phyloP scores from a whole-genome alignment of 2,113 vertebrate genomes.

The Podocnemis expansa region DNA sequence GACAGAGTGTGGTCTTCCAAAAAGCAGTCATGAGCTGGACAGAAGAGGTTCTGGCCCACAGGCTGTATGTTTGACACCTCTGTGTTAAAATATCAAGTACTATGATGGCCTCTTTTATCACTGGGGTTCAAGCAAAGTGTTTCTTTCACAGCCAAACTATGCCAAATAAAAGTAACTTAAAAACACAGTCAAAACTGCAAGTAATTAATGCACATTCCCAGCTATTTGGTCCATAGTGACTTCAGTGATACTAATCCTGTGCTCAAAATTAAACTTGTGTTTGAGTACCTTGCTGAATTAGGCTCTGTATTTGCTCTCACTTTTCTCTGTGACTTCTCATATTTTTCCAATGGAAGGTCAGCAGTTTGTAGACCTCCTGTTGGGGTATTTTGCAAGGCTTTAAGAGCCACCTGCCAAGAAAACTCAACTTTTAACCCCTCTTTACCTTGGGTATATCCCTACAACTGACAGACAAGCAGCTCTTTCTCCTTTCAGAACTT shows the following conservation, averaged over 20 bases:
- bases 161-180: not conserved
- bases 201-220: not conserved
- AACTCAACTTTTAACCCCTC: not conserved
- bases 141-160: not conserved
- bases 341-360: not conserved
- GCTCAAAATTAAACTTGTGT: not conserved
- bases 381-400: not conserved
- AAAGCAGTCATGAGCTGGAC: too few species aligned
- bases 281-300: not conserved
- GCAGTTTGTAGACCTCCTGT: not conserved
- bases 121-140: not conserved
- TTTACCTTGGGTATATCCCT: not conserved
- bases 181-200: not conserved
- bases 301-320: not conserved
- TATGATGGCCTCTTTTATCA: not conserved
- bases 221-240: not conserved
- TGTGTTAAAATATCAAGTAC: not conserved
- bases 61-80: too few species aligned
- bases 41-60: too few species aligned
- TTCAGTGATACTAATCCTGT: not conserved
- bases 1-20: too few species aligned
- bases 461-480: not conserved
- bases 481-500: not conserved
- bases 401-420: not conserved
- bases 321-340: not conserved